Evolutionary conservation across 2,888 invertebrate species (phyloP).

Genomic region (Drosophila crucigera): DNA sequence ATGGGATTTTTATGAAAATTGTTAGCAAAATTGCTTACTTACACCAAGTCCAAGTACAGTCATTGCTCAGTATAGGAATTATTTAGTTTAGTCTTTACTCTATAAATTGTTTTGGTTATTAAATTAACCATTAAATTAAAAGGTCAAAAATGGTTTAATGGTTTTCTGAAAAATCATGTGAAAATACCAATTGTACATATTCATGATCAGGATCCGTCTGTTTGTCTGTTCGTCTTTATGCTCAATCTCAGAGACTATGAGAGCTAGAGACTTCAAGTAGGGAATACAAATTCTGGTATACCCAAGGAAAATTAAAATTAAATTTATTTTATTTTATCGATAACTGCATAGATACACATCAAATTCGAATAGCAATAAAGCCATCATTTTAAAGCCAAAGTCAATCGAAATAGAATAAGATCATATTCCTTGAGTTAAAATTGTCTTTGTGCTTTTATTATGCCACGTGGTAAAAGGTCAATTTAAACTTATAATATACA

Average conservation of each 20-base stretch:
- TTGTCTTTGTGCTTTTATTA: no score
- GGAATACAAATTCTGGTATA: not conserved
- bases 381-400: no score
- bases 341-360: not conserved
- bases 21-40: slow-evolving; percentile 14
- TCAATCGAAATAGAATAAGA: no score
- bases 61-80: not conserved
- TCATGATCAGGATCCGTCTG: not conserved
- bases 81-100: not conserved
- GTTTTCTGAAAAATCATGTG: not conserved
- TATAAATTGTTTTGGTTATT: not conserved
- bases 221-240: not conserved
- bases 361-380: not conserved
- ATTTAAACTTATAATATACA: not conserved
- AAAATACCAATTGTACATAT: not conserved
- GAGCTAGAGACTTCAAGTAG: not conserved
- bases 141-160: no score
- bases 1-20: slow-evolving; percentile 17
- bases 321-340: not conserved
- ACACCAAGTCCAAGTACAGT: not conserved
- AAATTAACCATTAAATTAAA: no score
- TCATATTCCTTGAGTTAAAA: no score
- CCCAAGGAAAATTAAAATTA: not conserved
- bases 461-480: no score
- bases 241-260: not conserved